These are phyloP conservation scores for Xanthorhoe designata DNA, from an alignment of 2,888 invertebrate genomes.

Conservation along the genomic window DNA sequence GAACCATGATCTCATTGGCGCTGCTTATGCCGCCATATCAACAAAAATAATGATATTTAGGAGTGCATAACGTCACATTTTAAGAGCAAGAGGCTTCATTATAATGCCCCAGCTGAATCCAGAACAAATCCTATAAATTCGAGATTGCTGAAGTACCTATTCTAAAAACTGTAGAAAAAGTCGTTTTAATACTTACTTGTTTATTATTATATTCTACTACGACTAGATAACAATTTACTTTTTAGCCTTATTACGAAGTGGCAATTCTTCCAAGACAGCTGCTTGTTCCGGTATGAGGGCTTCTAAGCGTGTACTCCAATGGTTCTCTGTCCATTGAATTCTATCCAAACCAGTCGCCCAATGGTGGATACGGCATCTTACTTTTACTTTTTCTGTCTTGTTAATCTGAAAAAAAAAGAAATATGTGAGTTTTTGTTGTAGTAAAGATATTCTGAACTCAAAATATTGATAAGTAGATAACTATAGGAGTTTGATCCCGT, in stretches of 20 bases:
- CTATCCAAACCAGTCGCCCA: constrained; percentile 89
- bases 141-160: no score
- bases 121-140: no score
- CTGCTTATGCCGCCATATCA: no score
- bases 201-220: constrained; percentile 1
- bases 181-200: neutral
- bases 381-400: constrained; percentile 89
- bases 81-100: no score
- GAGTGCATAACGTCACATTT: no score
- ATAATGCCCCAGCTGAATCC: no score
- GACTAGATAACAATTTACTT: neutral
- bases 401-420: constrained; percentile 86
- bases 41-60: no score
- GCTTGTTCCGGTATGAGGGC: constrained; percentile 86
- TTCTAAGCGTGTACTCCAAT: constrained; percentile 85
- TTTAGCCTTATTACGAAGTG: constrained; percentile 45
- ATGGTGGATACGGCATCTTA: constrained; percentile 92
- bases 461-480: neutral
- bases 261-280: constrained; percentile 66
- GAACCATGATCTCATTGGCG: no score
- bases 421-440: neutral
- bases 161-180: neutral
- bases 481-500: neutral
- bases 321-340: constrained; percentile 76
- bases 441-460: neutral